Conservation (phyloP, 2,113 vertebrate species). For the Callopanchax toddi region DNA sequence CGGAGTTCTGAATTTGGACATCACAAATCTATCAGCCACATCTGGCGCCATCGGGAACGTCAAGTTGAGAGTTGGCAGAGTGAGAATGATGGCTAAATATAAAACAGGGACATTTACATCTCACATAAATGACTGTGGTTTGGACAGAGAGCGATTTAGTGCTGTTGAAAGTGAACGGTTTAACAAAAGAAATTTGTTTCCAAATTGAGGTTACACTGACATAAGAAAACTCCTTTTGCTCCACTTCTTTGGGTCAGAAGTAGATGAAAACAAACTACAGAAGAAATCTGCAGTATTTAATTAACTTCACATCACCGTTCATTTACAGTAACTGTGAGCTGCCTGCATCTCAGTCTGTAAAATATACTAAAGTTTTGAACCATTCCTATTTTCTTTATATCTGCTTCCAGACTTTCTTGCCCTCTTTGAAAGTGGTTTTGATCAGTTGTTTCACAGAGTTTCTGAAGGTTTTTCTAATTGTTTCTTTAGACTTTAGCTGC, state of each 20-base stretch:
- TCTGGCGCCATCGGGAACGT: slow-evolving; percentile 49
- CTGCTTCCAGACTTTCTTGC: too few relatives aligned
- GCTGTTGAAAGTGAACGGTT: slow-evolving; percentile 14
- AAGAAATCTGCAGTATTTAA: too few relatives aligned
- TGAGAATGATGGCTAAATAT: slow-evolving; percentile 51
- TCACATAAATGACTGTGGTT: slow-evolving; percentile 26
- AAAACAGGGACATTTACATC: slow-evolving; percentile 36
- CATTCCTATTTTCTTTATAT: too few relatives aligned
- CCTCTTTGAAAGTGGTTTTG: too few relatives aligned
- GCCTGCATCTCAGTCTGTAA: too few relatives aligned
- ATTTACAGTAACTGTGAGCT: too few relatives aligned
- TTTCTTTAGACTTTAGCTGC: too few relatives aligned
- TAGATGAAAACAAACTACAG: not conserved
- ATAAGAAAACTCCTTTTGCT: slow-evolving; percentile 3
- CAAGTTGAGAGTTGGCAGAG: slow-evolving; percentile 32
- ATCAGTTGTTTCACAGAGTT: too few relatives aligned
- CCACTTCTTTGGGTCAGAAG: not conserved
- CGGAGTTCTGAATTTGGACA: slow-evolving; percentile 40
- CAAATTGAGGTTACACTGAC: slow-evolving; percentile 25
- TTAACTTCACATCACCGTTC: too few relatives aligned
- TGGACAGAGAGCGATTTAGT: slow-evolving; percentile 29
- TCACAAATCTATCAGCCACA: slow-evolving; percentile 72
- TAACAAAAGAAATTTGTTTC: slow-evolving; percentile 34
- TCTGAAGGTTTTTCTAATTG: too few relatives aligned
- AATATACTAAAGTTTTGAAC: too few relatives aligned